Conservation (phyloP, 2,113 vertebrate genomes). For the Isurus oxyrinchus region DNA sequence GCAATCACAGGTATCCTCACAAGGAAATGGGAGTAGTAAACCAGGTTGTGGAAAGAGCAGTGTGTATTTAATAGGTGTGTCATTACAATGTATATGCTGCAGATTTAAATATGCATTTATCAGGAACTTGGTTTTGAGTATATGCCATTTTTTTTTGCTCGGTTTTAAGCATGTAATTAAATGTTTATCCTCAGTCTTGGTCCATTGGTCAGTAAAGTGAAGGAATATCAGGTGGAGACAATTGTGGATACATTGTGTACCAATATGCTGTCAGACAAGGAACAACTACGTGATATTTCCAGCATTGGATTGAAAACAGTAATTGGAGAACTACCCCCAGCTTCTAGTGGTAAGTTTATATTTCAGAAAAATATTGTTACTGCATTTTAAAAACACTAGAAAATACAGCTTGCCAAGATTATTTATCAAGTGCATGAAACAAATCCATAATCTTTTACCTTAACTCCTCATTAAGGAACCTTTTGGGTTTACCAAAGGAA, state of each 20-base stretch:
- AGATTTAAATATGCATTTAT: neutral
- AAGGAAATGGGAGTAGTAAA: neutral
- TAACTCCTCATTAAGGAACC: neutral
- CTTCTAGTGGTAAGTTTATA: conserved; percentile 80
- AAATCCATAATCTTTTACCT: neutral
- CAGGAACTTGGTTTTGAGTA: neutral
- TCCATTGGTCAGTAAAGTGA: conserved; percentile 95
- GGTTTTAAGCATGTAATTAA: neutral
- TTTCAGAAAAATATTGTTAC: neutral
- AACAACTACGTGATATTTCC: conserved; percentile 93
- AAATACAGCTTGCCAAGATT: neutral
- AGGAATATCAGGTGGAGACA: conserved; percentile 98
- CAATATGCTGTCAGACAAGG: conserved; percentile 98
- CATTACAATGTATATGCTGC: neutral
- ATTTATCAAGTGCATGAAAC: neutral
- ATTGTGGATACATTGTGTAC: conserved; percentile 98
- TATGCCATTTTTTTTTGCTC: neutral
- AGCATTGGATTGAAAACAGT: conserved; percentile 98
- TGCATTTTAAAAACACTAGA: neutral
- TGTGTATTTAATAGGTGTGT: neutral
- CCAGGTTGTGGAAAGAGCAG: neutral
- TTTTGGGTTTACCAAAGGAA: neutral
- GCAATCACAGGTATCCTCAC: neutral
- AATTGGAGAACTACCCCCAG: conserved; percentile 95
- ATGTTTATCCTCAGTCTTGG: conserved; percentile 68